These are phyloP conservation scores for Coreius guichenoti DNA, from an alignment of 2,797 vertebrate genomes.

Conservation along the genomic window DNA sequence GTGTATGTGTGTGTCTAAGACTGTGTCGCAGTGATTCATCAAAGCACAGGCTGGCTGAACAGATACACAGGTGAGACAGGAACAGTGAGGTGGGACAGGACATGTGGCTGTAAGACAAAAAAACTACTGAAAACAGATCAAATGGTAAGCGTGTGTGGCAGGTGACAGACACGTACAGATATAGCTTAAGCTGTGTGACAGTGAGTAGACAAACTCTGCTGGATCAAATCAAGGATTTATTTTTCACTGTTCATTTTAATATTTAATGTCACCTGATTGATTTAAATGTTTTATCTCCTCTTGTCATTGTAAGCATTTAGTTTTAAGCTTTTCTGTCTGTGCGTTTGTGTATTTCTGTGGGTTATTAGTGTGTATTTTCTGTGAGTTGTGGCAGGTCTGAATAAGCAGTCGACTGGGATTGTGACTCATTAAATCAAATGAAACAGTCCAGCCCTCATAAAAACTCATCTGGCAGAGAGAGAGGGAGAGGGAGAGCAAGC, in stretches of 20 bases:
- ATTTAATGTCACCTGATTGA: not conserved
- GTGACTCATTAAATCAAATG: slow-evolving; percentile 97
- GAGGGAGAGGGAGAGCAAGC: slow-evolving; percentile 54
- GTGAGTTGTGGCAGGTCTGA: slow-evolving; percentile 85
- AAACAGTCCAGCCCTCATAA: slow-evolving; percentile 93
- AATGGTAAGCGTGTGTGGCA: slow-evolving; percentile 54
- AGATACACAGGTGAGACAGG: slow-evolving; percentile 57
- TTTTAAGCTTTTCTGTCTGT: not conserved
- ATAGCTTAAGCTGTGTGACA: slow-evolving; percentile 85
- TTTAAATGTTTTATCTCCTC: not conserved
- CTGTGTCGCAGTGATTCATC: slow-evolving; percentile 36
- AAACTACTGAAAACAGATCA: slow-evolving; percentile 66
- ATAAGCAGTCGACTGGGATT: slow-evolving; percentile 92
- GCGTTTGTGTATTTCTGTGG: slow-evolving; percentile 20
- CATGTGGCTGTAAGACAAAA: slow-evolving; percentile 60
- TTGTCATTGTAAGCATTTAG: not conserved
- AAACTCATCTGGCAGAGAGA: slow-evolving; percentile 87
- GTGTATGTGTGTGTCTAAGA: slow-evolving; percentile 37
- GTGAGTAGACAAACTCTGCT: slow-evolving; percentile 63
- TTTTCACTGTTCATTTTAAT: not conserved
- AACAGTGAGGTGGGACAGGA: slow-evolving; percentile 58
- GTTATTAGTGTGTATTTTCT: slow-evolving; percentile 30
- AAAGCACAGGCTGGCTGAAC: slow-evolving; percentile 27
- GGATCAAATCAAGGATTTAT: slow-evolving; percentile 27
- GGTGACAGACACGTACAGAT: slow-evolving; percentile 37